These are phyloP conservation scores for Synanceia verrucosa DNA, from an alignment of 2,797 vertebrate species.

Conservation along the genomic window DNA sequence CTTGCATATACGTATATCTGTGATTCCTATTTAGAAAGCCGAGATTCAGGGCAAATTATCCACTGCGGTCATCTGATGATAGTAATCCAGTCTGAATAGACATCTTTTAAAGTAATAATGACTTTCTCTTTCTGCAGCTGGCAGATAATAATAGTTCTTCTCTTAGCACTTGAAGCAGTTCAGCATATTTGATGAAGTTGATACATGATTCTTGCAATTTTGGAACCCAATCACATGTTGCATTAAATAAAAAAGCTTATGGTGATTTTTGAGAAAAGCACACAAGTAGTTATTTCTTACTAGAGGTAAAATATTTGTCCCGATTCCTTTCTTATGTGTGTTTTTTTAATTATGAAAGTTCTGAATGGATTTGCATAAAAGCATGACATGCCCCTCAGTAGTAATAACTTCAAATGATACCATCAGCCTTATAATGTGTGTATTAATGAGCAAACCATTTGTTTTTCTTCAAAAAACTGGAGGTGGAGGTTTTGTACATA, in stretches of 20 bases:
- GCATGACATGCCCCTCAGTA: neutral
- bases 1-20: neutral
- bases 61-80: constrained; percentile 22
- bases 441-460: neutral
- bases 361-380: neutral
- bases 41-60: constrained; percentile 26
- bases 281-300: neutral
- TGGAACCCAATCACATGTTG: neutral
- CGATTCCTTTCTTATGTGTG: neutral
- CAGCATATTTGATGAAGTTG: neutral
- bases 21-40: constrained; percentile 10
- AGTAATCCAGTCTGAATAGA: constrained; percentile 24
- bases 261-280: neutral
- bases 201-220: neutral
- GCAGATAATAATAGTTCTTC: constrained; percentile 10
- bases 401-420: neutral
- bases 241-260: neutral
- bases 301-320: too few species aligned
- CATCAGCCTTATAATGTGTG: too few species aligned
- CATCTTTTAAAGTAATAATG: constrained; percentile 35
- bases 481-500: too few species aligned
- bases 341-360: neutral
- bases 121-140: constrained; percentile 39
- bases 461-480: neutral
- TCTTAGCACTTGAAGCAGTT: neutral